phyloP scores from a whole-genome alignment of 2,888 invertebrate genomes.

The Chrysodeixis includens region DNA sequence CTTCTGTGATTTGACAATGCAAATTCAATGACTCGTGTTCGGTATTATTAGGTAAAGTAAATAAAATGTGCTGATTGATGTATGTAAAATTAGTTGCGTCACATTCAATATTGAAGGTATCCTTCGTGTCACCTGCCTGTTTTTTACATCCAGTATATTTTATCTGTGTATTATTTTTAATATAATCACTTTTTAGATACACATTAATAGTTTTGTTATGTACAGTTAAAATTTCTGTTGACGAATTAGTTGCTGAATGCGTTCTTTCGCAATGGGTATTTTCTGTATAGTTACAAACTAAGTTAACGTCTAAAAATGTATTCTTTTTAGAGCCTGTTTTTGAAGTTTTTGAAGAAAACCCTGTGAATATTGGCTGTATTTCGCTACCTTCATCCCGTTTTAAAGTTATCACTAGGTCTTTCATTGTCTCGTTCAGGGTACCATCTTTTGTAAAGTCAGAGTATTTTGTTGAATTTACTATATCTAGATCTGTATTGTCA shows the following conservation, averaged over 20 bases:
- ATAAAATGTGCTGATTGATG: conserved; percentile 22
- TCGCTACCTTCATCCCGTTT: conserved; percentile 21
- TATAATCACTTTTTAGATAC: conserved; percentile 23
- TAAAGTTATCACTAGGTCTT: conserved; percentile 19
- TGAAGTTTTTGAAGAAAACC: conserved; percentile 17
- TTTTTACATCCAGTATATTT: conserved; percentile 32
- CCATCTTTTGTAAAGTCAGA: background rate
- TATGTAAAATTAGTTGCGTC: conserved; percentile 18
- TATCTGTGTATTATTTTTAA: conserved; percentile 28
- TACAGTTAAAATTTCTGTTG: background rate
- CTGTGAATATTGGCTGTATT: conserved; percentile 41
- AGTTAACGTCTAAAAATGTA: background rate
- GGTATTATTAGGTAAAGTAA: background rate
- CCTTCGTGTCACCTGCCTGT: background rate
- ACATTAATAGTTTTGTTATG: conserved; percentile 17
- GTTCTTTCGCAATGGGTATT: conserved; percentile 11
- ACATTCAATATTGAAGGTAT: conserved; percentile 20
- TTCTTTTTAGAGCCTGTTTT: background rate
- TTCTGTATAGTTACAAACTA: conserved; percentile 11
- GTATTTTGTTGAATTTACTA: background rate
- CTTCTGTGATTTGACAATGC: conserved; percentile 19
- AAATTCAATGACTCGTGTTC: background rate
- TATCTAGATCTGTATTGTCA: background rate
- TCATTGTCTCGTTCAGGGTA: background rate
- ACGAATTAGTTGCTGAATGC: background rate